Base-by-base conservation (phyloP, 2,113 vertebrate genomes). In the Fregetta grallaria region DNA sequence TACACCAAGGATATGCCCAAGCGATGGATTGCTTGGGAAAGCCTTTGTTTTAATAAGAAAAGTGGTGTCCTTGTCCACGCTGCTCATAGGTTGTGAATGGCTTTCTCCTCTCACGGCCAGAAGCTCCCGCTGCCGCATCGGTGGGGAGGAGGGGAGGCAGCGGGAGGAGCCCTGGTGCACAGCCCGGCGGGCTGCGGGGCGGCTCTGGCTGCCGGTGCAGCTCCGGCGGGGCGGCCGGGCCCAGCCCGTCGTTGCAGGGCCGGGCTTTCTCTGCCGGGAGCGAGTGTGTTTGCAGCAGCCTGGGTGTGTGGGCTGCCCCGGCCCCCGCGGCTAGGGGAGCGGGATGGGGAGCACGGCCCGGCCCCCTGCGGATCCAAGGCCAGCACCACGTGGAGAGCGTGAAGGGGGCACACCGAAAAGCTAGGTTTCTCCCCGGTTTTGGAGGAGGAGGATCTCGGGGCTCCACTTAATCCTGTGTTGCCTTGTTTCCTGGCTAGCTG, bases 371-470 rank as follows among this genome's bases (percentile, higher is more conserved):
- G 59, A 25, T n/a, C n/a, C 9, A 1, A 13, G 30, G 76, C 67
- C 0, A 0, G 75, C 71, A 42, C 29, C 3, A 0, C 0, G 0
- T 0, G 0, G 17, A 61, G 20, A 81, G 26, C 11, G 44, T 11
- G 32, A 21, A 4, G 26, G 22, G 6, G 70, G 50, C 34, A 15
- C 44, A 7, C 5, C 0, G 14, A 50, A 45, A 90, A 82, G 62
- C 17, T 63, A 15, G 0, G 2, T 59, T 20, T 65, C 29, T 93
- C 32, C 22, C 50, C 0, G 0, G 11, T 49, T 88, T 55, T 30
- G 36, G 55, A 87, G 59, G 55, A 81, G 81, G 27, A 88, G 42
- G 55, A 79, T 82, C 67, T 90, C 2, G 1, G 55, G 25, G 38
- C 23, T 68, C 18, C 42, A 7, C 62, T 93, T 66, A 70, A 44